Evolutionary conservation across 1,140 invertebrate species (phyloP).

Genomic region (Drosophila guanche): DNA sequence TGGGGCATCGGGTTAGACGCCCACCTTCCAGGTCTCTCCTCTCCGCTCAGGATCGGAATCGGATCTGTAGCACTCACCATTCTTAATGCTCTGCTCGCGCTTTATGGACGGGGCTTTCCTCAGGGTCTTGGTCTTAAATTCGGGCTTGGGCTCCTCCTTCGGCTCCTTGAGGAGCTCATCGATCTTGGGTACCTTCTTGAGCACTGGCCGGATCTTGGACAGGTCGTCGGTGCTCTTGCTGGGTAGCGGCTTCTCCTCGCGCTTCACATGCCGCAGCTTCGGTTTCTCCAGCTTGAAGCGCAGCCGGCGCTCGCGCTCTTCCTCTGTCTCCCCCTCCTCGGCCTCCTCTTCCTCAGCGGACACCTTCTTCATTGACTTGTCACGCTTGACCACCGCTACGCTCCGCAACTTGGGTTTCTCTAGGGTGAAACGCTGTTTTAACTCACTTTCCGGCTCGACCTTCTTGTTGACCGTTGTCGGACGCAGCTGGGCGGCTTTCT

Average conservation of each 20-base stretch:
- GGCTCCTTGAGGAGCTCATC: conserved; percentile 82
- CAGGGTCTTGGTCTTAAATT: conserved; percentile 81
- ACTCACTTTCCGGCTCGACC: conserved; percentile 74
- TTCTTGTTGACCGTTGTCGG: conserved; percentile 70
- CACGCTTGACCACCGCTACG: conserved; percentile 72
- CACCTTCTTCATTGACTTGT: conserved; percentile 78
- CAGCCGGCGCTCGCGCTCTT: conserved; percentile 70
- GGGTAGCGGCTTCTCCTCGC: conserved; percentile 79
- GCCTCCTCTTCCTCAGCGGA: conserved; percentile 73
- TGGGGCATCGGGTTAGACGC: conserved; percentile 50
- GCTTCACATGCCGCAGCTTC: conserved; percentile 76
- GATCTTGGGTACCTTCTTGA: conserved; percentile 79
- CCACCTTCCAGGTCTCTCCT: conserved; percentile 34
- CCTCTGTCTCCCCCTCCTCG: conserved; percentile 76
- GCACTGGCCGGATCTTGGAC: conserved; percentile 73
- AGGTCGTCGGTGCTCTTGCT: conserved; percentile 79
- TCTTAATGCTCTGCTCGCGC: conserved; percentile 75
- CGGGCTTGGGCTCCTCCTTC: conserved; percentile 81
- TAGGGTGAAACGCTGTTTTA: conserved; percentile 77
- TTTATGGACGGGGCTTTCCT: conserved; percentile 79
- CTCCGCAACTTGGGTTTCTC: conserved; percentile 81
- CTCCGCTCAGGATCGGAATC: conserved; percentile 14
- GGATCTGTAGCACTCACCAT: conserved; percentile 66
- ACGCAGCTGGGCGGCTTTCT: conserved; percentile 66
- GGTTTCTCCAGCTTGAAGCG: conserved; percentile 81